phyloP scores from a whole-genome alignment of 2,888 invertebrate species.

The Zygaena filipendulae region DNA sequence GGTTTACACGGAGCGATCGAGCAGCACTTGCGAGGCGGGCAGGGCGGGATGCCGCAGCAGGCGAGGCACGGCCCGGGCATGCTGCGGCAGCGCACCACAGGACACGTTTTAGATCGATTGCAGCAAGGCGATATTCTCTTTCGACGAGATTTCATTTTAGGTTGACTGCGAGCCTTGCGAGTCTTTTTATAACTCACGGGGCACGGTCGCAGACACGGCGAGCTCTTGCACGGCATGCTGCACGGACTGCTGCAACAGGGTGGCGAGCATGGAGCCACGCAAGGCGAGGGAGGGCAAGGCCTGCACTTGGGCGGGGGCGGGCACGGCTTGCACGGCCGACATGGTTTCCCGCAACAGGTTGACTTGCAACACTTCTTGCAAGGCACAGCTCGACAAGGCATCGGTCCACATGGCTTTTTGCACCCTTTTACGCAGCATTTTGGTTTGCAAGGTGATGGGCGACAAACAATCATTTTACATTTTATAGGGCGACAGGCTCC shows the following conservation, averaged over 20 bases:
- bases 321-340: slow-evolving; percentile 18
- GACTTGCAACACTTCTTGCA: slow-evolving; percentile 25
- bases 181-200: slow-evolving; percentile 33
- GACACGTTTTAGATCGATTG: slow-evolving; percentile 36
- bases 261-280: slow-evolving; percentile 15
- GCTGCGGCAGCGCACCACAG: slow-evolving; percentile 40
- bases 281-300: slow-evolving; percentile 15
- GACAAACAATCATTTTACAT: slow-evolving; percentile 37
- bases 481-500: slow-evolving; percentile 27
- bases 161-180: slow-evolving; percentile 33
- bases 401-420: slow-evolving; percentile 27
- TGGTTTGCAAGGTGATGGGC: slow-evolving; percentile 27
- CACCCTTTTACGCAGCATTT: slow-evolving; percentile 24
- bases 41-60: slow-evolving; percentile 20
- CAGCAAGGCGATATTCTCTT: slow-evolving; percentile 43
- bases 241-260: slow-evolving; percentile 18
- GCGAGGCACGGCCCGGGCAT: slow-evolving; percentile 31
- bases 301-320: slow-evolving; percentile 12
- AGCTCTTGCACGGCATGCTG: slow-evolving; percentile 13
- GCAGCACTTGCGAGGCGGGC: slow-evolving; percentile 29
- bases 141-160: slow-evolving; percentile 34
- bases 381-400: slow-evolving; percentile 17
- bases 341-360: slow-evolving; percentile 22
- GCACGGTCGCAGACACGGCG: slow-evolving; percentile 29
- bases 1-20: slow-evolving; percentile 22